Evolutionary conservation across 2,113 vertebrate genomes (phyloP).

Genomic region (Physeter macrocephalus): DNA sequence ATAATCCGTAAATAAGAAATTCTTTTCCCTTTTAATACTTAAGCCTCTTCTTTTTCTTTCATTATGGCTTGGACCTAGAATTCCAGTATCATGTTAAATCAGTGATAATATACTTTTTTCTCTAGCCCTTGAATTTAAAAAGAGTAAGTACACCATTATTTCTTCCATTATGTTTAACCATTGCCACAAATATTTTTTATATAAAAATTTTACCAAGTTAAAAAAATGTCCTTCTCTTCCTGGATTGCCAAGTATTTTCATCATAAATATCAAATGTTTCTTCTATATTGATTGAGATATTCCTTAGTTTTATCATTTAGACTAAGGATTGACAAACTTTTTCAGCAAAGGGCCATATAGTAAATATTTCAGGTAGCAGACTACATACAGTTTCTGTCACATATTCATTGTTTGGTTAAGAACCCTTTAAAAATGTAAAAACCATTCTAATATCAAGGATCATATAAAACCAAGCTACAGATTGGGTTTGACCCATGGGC

Average conservation of each 20-base stretch:
- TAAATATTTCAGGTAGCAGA: neutral
- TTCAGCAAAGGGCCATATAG: neutral
- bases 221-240: neutral
- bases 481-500: neutral
- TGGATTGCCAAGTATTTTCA: neutral
- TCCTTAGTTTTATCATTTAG: neutral
- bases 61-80: neutral
- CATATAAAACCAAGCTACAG: neutral
- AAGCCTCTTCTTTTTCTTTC: neutral
- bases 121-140: neutral
- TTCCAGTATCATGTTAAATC: neutral
- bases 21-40: neutral
- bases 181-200: neutral
- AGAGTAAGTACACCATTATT: neutral
- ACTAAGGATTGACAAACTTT: neutral
- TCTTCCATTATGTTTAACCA: neutral
- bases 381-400: neutral
- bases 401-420: neutral
- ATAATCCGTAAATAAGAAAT: neutral
- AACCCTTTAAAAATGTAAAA: neutral
- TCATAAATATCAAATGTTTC: neutral
- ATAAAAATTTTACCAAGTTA: neutral
- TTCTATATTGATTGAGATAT: neutral
- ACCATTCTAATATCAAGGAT: neutral
- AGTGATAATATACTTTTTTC: neutral